Base-by-base conservation (phyloP, 2,113 vertebrate genomes). In the Sturnira hondurensis region DNA sequence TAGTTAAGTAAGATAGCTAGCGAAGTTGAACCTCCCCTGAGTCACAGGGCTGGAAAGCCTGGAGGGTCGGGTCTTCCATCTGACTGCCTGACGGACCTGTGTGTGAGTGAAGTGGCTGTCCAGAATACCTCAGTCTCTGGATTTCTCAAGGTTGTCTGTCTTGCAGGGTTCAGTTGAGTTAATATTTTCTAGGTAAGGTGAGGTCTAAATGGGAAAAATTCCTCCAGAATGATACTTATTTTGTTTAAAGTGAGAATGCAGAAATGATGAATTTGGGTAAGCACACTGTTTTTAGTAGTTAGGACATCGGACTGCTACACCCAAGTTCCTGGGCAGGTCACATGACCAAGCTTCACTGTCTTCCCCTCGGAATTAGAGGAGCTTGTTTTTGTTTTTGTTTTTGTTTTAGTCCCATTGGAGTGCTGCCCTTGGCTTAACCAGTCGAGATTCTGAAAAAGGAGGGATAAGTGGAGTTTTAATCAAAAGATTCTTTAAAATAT, bases 401-500 rank as follows among this genome's bases (percentile, higher is more conserved):
- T 90, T 26, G 81, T 13, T 22, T 90, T 95, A 52, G 50, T 43
- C 33, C 67, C 5, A 3, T 19, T 19, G 74, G 56, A 87, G 38
- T 80, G 63, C 8, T 92, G 2, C 63, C 36, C 19, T 26, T 52
- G 63, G 80, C 36, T 76, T 97, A 73, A 77, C n/a, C 61, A 85
- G 77, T 43, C 58, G 36, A 76, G 19, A 56, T 76, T 93, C 86
- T 90, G 70, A 80, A 89, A 89, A 73, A 43, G 80, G 81, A 86
- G 78, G 56, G 52, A 12, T 63, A 80, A 76, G 24, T 74, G 43
- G 24, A 80, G 50, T 97, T 96, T 93, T 93, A 78, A 76, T 61
- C 8, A 45, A 65, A 95, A 90, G 33, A 88, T 88, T 9, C 71
- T 94, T 93, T 90, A 80, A 65, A 83, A 22, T 88, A 20, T 93